Evolutionary conservation across 2,888 invertebrate species (phyloP), one percentile per base, ranked within the genome.

Genomic region (Scaptomyza flava): DNA sequence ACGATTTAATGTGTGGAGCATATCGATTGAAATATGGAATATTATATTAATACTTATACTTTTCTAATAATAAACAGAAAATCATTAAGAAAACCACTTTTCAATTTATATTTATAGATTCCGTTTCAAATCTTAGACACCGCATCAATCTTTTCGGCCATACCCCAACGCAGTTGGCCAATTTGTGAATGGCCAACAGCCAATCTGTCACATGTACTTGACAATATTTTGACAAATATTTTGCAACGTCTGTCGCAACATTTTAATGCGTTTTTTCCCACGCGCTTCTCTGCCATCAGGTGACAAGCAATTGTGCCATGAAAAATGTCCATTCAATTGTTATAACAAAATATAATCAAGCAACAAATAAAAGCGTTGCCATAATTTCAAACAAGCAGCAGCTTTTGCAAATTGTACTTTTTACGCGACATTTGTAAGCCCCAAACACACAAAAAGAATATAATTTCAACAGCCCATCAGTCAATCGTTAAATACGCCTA

Each of bases 161-260:
- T 14, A 38, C 11, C 61, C n/a, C 38, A 38, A 38, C 58, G 17
- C 8, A 38, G n/a, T 41, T 38, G 50, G 43, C 42, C 53, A 63
- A 63, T 69, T 77, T 68, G 46, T 58, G 58, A 33, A 11, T 23
- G 43, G 23, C 23, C 23, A 46, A 8, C n/a, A n/a, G n/a, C n/a
- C 33, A 31, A 33, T 38, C 34, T 20, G 65, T 20, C 59, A 56
- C 53, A 56, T 67, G 56, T 43, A 48, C 54, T 57, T 68, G 77
- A 68, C 75, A 70, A 42, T 14, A 43, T 75, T 79, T 63, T 75
- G 78, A 83, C 86, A 83, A 60, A 65, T 70, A 61, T 69, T 41
- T 41, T 56, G 53, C 54, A 61, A 70, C 60, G 41, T 53, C 63
- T 34, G 61, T 59, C 72, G 77, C 51, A 52, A 42, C 30, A n/a